Conservation (phyloP, 2,888 invertebrate species). For the Trissolcus brochymenae region DNA sequence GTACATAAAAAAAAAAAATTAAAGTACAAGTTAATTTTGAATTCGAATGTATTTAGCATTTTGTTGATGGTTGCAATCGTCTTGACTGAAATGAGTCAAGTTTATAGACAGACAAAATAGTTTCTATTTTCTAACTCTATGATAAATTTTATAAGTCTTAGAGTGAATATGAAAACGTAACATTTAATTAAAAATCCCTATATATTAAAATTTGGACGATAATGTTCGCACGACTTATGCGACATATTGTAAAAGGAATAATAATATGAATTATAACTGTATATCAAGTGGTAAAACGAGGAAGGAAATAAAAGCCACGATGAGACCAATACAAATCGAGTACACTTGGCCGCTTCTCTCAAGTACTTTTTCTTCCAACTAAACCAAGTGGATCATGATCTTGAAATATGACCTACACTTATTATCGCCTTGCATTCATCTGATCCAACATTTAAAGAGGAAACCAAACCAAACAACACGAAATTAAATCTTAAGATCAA, state of each 20-base stretch:
- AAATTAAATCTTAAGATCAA: background rate
- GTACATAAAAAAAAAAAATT: too few species aligned
- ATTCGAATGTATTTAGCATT: background rate
- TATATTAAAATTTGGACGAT: background rate
- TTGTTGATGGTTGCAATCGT: background rate
- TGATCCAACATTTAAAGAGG: background rate
- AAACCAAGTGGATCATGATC: background rate
- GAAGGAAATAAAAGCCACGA: background rate
- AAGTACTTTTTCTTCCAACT: background rate
- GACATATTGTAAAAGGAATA: background rate
- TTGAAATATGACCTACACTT: slow-evolving; percentile 4
- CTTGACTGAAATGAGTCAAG: background rate
- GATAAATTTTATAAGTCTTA: too few species aligned
- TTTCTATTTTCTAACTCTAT: too few species aligned
- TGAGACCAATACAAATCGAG: background rate
- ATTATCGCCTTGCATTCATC: slow-evolving; percentile 1
- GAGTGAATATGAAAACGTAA: too few species aligned
- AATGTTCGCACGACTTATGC: background rate
- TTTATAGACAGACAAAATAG: too few species aligned
- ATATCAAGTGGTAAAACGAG: background rate
- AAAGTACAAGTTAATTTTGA: too few species aligned
- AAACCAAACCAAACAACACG: background rate
- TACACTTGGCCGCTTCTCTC: background rate
- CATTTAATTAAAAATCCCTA: too few species aligned
- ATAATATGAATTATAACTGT: background rate